phyloP scores from a whole-genome alignment of 2,113 vertebrate genomes.

The Malurus melanocephalus region DNA sequence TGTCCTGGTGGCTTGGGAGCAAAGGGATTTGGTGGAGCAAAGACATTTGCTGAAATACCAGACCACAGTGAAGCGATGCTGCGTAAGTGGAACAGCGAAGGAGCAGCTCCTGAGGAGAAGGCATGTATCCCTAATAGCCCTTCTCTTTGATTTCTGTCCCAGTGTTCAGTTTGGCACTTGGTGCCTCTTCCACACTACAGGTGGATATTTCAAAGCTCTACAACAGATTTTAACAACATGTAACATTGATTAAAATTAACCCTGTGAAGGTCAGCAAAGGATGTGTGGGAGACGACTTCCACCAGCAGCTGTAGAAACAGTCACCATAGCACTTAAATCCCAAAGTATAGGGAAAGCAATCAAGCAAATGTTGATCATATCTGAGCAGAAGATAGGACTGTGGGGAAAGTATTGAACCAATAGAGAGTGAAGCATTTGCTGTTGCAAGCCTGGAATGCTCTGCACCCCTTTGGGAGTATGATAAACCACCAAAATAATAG shows the following conservation, averaged over 20 bases:
- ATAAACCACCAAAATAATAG: background rate
- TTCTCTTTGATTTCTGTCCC: background rate
- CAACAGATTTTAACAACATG: background rate
- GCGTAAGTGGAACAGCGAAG: constrained; percentile 75
- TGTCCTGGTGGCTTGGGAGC: constrained; percentile 60
- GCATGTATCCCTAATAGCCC: constrained; percentile 33
- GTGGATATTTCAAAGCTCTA: background rate
- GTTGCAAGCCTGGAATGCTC: background rate
- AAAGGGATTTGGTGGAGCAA: constrained; percentile 55
- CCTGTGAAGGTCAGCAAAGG: background rate
- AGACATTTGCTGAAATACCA: constrained; percentile 37
- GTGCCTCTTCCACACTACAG: background rate
- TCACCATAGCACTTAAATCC: background rate
- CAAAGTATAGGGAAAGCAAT: background rate
- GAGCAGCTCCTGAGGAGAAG: constrained; percentile 74
- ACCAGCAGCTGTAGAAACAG: background rate
- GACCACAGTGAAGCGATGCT: constrained; percentile 65
- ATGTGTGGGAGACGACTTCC: background rate
- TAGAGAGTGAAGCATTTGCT: background rate
- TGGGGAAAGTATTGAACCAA: background rate
- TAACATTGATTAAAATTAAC: background rate
- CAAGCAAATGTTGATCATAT: background rate
- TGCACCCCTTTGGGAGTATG: background rate
- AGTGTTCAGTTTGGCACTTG: background rate
- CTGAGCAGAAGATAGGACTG: background rate